Evolutionary conservation across 2,113 vertebrate genomes (phyloP), one percentile per base, ranked within the genome.

Genomic region (Pontoporia blainvillei): DNA sequence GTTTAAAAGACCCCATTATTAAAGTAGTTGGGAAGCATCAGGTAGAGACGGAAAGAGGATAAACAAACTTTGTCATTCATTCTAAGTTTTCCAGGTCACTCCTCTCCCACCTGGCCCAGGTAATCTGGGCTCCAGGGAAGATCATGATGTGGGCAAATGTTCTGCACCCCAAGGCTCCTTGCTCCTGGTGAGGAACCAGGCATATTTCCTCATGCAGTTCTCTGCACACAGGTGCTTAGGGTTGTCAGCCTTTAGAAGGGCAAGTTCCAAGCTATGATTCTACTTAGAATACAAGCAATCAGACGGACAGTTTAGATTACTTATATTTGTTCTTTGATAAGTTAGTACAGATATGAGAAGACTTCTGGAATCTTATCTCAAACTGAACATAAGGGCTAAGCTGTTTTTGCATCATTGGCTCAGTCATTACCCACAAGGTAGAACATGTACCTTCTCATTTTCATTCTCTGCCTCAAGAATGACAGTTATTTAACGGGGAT

Each of bases 361-460:
- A 99, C 99, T 17, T 99, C 99, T 94, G 99, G 99, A 98, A 99
- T 99, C 0, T 92, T 99, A 66, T 99, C 99, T 95, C 99, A 99
- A 95, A 99, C 99, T 10, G 95, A 99, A 64, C 98, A 99, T 98
- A 99, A 98, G 97, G 99, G 99, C 76, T 99, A 99, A 23, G 98
- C 99, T 86, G 99, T 99, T 39, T 99, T 99, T 97, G 98, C 99
- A 94, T 99, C 98, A 98, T 99, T 97, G 99, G 99, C 81, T 99
- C 99, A 13, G 99, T 98, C 94, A 99, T 99, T 98, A 99, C 94
- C 94, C 98, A 97, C 96, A 99, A 99, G 94, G 97, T 99, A 11
- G 99, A 99, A 97, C 99, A 99, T 66, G 99, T 99, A 98, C 85
- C 95, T 96, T 94, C 18, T 75, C 31, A 17, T 44, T 73, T 90